Percentiles rank a stretch among this genome's conserved stretches.
phyloP scores from a whole-genome alignment of 2,797 vertebrate species.

The Podargus strigoides region DNA sequence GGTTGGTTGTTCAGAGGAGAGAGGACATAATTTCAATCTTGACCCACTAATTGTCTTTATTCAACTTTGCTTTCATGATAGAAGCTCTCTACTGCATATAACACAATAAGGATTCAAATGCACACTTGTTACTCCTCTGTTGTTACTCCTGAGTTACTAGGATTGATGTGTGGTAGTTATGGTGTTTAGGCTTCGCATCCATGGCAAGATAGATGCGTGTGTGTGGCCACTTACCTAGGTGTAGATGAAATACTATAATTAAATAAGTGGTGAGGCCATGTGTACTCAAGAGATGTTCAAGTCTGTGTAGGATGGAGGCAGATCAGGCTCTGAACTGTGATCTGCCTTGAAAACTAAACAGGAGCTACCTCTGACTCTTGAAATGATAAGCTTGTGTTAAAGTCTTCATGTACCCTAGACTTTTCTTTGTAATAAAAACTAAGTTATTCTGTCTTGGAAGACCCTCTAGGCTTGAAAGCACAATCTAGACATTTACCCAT shows the following conservation, averaged over 20 bases:
- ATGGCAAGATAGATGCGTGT: neutral
- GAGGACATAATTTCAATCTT: neutral
- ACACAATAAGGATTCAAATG: neutral
- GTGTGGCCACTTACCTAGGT: neutral
- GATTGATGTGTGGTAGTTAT: neutral
- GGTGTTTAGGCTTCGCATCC: neutral
- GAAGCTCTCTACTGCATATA: neutral
- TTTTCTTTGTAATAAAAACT: neutral
- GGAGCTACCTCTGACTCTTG: neutral
- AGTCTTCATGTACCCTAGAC: neutral
- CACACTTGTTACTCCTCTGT: accelerated
- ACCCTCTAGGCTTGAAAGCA: neutral
- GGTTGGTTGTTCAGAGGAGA: neutral
- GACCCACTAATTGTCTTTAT: neutral
- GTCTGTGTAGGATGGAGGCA: neutral
- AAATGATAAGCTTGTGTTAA: neutral
- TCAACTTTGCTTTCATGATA: neutral
- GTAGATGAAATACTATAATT: neutral
- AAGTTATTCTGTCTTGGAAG: neutral
- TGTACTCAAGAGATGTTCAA: neutral
- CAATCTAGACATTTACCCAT: neutral
- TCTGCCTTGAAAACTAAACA: neutral
- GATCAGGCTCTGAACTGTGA: neutral
- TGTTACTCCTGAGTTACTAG: neutral
- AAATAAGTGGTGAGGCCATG: neutral